phyloP scores from a whole-genome alignment of 2,888 invertebrate species.

The Onchidella celtica region DNA sequence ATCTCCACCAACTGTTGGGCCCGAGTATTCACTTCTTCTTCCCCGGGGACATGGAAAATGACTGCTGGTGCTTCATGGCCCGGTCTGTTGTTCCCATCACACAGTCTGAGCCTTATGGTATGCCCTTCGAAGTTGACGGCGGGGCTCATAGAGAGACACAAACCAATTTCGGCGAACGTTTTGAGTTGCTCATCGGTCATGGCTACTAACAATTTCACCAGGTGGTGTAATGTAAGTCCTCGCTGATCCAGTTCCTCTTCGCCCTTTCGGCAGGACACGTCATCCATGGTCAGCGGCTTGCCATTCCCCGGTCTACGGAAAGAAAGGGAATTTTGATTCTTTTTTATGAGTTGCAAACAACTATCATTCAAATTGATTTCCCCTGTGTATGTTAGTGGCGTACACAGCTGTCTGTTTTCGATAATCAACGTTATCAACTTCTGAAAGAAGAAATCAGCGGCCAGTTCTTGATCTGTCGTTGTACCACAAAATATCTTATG shows the following conservation, averaged over 20 bases:
- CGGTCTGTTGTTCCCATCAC: slow-evolving; percentile 67
- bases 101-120: slow-evolving; percentile 58
- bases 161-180: slow-evolving; percentile 60
- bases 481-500: slow-evolving; percentile 60
- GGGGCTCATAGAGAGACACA: slow-evolving; percentile 63
- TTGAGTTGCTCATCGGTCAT: slow-evolving; percentile 58
- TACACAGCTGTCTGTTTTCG: not conserved
- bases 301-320: too few species aligned
- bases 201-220: slow-evolving; percentile 9
- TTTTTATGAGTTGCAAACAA: too few species aligned
- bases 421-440: not conserved
- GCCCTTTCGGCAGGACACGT: not conserved
- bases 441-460: slow-evolving; percentile 54
- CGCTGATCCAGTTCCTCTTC: not conserved
- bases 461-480: slow-evolving; percentile 56
- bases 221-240: not conserved
- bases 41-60: slow-evolving; percentile 57
- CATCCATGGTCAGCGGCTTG: not conserved
- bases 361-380: too few species aligned
- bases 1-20: slow-evolving; percentile 49
- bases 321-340: not conserved
- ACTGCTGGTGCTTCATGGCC: slow-evolving; percentile 59
- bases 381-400: not conserved
- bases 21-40: slow-evolving; percentile 55
- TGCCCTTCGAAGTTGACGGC: slow-evolving; percentile 49